These are phyloP conservation scores for Acropora yongei DNA, from an alignment of 64 coral and sea anemone species.

Conservation along the genomic window DNA sequence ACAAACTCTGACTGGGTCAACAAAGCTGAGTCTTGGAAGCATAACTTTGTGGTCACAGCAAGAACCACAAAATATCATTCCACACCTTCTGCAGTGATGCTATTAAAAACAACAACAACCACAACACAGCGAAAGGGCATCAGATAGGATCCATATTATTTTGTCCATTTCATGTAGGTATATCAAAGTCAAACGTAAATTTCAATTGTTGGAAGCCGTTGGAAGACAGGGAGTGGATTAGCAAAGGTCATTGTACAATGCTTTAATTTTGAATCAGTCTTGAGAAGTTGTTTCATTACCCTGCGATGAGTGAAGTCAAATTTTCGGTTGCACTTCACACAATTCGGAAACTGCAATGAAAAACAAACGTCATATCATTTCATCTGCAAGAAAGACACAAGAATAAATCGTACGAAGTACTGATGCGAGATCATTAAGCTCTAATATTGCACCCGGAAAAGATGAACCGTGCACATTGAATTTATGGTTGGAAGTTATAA, in stretches of 20 bases:
- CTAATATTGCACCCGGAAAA: background rate
- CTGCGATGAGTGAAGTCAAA: constrained; percentile 96
- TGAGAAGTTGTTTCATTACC: constrained; percentile 40
- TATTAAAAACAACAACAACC: background rate
- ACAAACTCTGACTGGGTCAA: constrained; percentile 96
- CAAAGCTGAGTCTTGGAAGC: constrained; percentile 83
- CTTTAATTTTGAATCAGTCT: background rate
- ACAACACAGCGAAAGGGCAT: background rate
- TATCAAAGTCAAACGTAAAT: too few relatives aligned
- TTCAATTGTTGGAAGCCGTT: too few relatives aligned
- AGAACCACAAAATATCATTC: constrained; percentile 84
- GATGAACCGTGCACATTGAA: too few relatives aligned
- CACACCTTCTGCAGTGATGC: constrained; percentile 98
- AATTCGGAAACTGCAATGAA: constrained; percentile 78
- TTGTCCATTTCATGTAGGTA: too few relatives aligned
- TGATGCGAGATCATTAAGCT: too few relatives aligned
- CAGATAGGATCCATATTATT: background rate
- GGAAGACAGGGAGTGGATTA: too few relatives aligned
- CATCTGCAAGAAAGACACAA: background rate
- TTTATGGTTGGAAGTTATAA: too few relatives aligned
- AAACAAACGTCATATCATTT: background rate
- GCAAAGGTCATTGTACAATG: too few relatives aligned
- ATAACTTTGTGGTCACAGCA: constrained; percentile 90
- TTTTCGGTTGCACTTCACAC: constrained; percentile 87
- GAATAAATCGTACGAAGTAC: too few relatives aligned